A percentile compares a stretch with the other conserved stretches of the same genome.
Conservation (phyloP, 2,797 vertebrate species). For the Carapus acus region DNA sequence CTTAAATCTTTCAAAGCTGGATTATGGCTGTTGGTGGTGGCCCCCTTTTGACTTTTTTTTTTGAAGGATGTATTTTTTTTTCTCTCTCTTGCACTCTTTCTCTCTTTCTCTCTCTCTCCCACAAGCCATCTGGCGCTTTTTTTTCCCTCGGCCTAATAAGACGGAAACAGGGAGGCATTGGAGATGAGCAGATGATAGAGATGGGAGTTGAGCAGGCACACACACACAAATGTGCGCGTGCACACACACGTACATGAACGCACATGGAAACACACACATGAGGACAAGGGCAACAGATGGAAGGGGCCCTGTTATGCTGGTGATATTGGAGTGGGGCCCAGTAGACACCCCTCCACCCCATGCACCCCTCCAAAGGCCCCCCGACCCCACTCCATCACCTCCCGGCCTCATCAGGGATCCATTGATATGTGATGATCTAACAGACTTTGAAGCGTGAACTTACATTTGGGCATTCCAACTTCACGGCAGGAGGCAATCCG, state of each 20-base stretch:
- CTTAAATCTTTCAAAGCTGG: conserved; percentile 48
- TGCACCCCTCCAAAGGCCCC: no score
- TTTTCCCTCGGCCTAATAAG: conserved; percentile 57
- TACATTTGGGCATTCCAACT: conserved; percentile 11
- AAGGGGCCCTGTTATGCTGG: conserved; percentile 47
- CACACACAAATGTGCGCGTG: conserved; percentile 20
- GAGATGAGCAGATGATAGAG: conserved; percentile 53
- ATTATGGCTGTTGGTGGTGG: conserved; percentile 41
- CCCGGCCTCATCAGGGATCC: conserved; percentile 44
- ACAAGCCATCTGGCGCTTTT: conserved; percentile 60
- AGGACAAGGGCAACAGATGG: conserved; percentile 63
- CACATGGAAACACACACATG: no score
- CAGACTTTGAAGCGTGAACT: conserved; percentile 38
- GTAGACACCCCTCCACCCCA: conserved; percentile 42
- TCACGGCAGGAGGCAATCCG: no score
- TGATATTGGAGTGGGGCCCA: conserved; percentile 49
- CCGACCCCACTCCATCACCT: no score
- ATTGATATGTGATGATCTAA: conserved; percentile 51
- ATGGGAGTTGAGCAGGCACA: conserved; percentile 31
- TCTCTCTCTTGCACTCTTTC: no score
- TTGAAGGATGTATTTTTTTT: conserved; percentile 43
- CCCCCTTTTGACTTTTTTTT: conserved; percentile 38
- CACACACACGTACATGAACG: conserved; percentile 18
- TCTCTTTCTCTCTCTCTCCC: no score
- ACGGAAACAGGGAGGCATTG: conserved; percentile 42